Percentiles rank a stretch among this genome's conserved stretches.
phyloP scores from a whole-genome alignment of 2,888 invertebrate species.

The Lypha dubia region DNA sequence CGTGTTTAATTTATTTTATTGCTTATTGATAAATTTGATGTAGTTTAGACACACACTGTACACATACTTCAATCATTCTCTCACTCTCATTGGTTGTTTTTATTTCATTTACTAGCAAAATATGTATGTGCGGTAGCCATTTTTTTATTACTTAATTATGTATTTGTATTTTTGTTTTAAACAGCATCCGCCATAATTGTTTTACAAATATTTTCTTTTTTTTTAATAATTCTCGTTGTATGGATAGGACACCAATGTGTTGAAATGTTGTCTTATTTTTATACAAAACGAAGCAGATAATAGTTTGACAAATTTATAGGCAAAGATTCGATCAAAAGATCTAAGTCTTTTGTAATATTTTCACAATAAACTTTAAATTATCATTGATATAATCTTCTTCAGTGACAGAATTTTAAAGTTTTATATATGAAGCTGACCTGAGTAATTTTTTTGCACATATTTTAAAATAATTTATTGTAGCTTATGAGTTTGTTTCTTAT shows the following conservation, averaged over 20 bases:
- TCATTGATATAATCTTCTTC: too few relatives aligned
- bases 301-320: neutral
- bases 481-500: too few relatives aligned
- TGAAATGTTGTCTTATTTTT: conserved; percentile 18
- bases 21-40: neutral
- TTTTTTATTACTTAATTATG: conserved; percentile 34
- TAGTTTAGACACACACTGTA: neutral
- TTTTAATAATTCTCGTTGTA: conserved; percentile 15
- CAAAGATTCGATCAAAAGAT: too few relatives aligned
- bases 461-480: too few relatives aligned
- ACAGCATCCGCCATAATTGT: conserved; percentile 68
- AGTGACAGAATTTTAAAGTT: too few relatives aligned
- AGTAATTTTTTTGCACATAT: too few relatives aligned
- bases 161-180: conserved; percentile 44
- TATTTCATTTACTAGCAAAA: conserved; percentile 28
- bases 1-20: neutral
- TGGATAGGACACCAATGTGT: neutral
- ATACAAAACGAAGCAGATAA: neutral
- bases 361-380: too few relatives aligned
- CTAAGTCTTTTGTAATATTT: too few relatives aligned
- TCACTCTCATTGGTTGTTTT: conserved; percentile 57
- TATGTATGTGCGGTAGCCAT: conserved; percentile 59
- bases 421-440: too few relatives aligned
- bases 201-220: conserved; percentile 51
- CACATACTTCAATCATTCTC: conserved; percentile 16